Percentiles rank a stretch among this genome's conserved stretches.
Conservation (phyloP, 2,888 invertebrate species). For the Tipula vernalis region DNA sequence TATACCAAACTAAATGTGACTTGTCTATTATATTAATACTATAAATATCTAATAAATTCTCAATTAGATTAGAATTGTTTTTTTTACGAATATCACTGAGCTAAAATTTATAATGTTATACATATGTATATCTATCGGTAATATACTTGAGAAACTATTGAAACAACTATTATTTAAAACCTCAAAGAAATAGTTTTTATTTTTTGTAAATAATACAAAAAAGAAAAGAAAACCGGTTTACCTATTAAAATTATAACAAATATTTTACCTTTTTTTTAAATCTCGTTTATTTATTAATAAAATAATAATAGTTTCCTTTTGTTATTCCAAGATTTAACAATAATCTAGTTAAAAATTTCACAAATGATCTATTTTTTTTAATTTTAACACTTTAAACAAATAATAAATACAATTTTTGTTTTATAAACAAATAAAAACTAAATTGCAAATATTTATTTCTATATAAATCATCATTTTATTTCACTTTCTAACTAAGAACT, state of each 20-base stretch:
- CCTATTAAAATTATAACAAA: background rate
- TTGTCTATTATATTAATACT: background rate
- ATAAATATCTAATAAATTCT: no score
- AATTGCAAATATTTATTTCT: background rate
- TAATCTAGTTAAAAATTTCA: background rate
- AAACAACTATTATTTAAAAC: background rate
- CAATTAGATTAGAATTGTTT: no score
- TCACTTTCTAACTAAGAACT: background rate
- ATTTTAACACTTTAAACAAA: background rate
- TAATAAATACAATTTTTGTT: background rate
- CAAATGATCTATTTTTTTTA: background rate
- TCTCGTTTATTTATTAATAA: background rate
- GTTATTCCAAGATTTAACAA: background rate
- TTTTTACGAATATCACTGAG: no score
- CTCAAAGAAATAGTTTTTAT: background rate
- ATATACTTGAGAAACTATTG: background rate
- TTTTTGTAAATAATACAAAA: background rate
- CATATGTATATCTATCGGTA: background rate
- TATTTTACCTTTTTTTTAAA: background rate
- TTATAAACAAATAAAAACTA: background rate
- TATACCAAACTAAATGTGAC: background rate
- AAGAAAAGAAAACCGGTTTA: background rate
- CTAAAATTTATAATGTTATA: no score
- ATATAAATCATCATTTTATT: background rate
- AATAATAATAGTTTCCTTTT: background rate